phyloP scores from a whole-genome alignment of 2,113 vertebrate genomes.

The Strigops habroptila region DNA sequence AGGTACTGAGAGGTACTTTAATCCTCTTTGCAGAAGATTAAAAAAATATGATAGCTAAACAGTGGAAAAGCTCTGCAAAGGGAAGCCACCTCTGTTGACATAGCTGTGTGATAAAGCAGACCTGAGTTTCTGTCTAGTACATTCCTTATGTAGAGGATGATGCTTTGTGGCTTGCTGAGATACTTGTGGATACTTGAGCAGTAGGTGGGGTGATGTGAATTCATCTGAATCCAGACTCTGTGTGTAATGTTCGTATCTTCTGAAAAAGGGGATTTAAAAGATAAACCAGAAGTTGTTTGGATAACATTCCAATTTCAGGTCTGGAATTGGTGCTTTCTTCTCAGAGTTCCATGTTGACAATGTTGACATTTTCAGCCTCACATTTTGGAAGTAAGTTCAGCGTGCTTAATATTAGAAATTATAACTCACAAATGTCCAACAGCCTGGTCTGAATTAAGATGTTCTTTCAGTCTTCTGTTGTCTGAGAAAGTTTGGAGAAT shows the following conservation, averaged over 20 bases:
- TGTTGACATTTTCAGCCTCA: not conserved
- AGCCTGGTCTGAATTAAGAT: not conserved
- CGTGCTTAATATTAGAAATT: not conserved
- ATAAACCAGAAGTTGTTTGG: not conserved
- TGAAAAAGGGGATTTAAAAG: not conserved
- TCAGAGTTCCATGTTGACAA: not conserved
- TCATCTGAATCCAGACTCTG: not conserved
- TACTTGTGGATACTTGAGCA: not conserved
- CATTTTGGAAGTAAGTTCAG: not conserved
- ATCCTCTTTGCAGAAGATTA: not conserved
- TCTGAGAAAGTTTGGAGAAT: not conserved
- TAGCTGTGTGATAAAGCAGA: not conserved
- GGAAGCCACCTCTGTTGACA: not conserved
- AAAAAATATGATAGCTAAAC: not conserved
- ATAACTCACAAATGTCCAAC: not conserved
- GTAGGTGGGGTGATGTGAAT: not conserved
- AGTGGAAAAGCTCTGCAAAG: not conserved
- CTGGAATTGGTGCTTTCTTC: not conserved
- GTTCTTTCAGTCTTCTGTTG: not conserved
- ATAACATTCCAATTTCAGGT: not conserved
- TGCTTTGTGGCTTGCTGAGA: not conserved
- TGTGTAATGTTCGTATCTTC: not conserved
- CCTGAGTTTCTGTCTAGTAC: not conserved
- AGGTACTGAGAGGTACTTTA: not conserved
- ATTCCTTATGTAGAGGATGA: not conserved